These are phyloP conservation scores for Pterocles gutturalis DNA, from an alignment of 2,113 vertebrate genomes.

Conservation along the genomic window DNA sequence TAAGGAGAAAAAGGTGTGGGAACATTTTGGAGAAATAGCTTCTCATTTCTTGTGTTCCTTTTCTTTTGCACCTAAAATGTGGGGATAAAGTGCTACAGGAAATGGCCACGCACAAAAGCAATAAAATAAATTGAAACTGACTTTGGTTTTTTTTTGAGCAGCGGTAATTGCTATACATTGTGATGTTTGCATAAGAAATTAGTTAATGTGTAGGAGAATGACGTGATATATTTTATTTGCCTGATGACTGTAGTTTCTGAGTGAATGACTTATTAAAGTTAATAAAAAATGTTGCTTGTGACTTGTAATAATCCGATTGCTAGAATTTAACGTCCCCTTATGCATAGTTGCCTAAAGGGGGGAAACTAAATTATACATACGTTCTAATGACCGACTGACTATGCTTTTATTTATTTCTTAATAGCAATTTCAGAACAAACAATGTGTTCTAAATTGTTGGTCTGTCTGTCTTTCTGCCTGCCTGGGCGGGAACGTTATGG, in stretches of 20 bases:
- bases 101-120: conserved; percentile 78
- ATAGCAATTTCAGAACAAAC: conserved; percentile 80
- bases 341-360: conserved; percentile 80
- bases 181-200: conserved; percentile 86
- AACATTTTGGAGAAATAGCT: neutral
- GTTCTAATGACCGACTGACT: conserved; percentile 79
- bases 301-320: conserved; percentile 83
- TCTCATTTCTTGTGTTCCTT: conserved; percentile 38
- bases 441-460: conserved; percentile 82
- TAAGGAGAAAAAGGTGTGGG: neutral
- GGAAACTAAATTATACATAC: conserved; percentile 77
- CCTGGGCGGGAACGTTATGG: conserved; percentile 80
- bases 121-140: conserved; percentile 84
- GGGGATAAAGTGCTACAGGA: conserved; percentile 71
- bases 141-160: conserved; percentile 76
- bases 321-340: conserved; percentile 81
- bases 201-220: conserved; percentile 82
- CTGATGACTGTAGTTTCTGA: conserved; percentile 81
- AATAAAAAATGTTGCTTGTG: conserved; percentile 83
- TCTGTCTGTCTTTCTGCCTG: conserved; percentile 84
- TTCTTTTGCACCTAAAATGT: conserved; percentile 55
- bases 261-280: conserved; percentile 86
- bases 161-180: conserved; percentile 83
- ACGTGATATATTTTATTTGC: conserved; percentile 81
- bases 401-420: conserved; percentile 79